Evolutionary conservation across 1,140 invertebrate species (phyloP).

Genomic region (Drosophila kikkawai): DNA sequence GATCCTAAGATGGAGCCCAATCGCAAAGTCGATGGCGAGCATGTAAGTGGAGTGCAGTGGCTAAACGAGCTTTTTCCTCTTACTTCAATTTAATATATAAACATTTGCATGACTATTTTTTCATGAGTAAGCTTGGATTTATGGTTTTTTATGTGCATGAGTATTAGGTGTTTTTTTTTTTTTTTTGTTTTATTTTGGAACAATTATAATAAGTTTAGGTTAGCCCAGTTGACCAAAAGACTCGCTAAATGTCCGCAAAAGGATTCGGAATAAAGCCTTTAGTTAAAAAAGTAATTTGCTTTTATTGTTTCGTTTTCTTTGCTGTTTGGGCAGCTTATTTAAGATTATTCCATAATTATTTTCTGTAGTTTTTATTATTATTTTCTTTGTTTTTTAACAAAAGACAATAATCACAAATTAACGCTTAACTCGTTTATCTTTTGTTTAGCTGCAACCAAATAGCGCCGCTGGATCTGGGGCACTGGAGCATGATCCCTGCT

Average conservation of each 20-base stretch:
- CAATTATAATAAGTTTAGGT: not conserved
- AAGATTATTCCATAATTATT: not conserved
- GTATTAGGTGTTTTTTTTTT: too few species aligned
- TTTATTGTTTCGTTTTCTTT: not conserved
- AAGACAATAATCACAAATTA: not conserved
- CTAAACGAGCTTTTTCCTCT: not conserved
- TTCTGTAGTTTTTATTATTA: conserved; percentile 3
- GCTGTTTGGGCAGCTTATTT: not conserved
- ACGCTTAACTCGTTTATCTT: not conserved
- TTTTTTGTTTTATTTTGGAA: not conserved
- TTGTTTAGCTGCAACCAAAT: conserved; percentile 93
- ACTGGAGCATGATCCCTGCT: conserved; percentile 97
- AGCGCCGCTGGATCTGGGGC: conserved; percentile 97
- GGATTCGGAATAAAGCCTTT: too few species aligned
- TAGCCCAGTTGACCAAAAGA: too few species aligned
- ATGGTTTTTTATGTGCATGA: not conserved
- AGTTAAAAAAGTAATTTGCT: too few species aligned
- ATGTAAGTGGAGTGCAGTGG: conserved; percentile 87
- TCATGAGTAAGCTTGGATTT: not conserved
- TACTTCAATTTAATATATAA: not conserved
- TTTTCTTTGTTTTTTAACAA: not conserved
- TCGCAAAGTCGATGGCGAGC: conserved; percentile 90
- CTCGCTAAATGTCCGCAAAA: too few species aligned
- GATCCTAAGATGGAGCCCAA: conserved; percentile 89
- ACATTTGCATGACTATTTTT: not conserved